phyloP scores from a whole-genome alignment of 2,888 invertebrate species.

The Eugnorisma glareosa region DNA sequence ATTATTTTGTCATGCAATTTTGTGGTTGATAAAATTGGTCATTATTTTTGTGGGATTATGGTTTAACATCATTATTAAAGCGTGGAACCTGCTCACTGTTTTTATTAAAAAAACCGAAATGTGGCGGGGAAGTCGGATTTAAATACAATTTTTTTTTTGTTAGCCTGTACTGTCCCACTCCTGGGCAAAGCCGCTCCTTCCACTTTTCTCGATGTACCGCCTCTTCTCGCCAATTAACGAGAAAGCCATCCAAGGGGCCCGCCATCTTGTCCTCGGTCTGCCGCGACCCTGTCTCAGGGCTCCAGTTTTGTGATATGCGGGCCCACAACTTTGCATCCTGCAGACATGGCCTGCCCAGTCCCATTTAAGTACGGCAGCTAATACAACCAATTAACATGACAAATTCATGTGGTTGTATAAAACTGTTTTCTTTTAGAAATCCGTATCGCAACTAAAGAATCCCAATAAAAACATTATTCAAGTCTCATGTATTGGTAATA shows the following conservation, averaged over 20 bases:
- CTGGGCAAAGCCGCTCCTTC: no score
- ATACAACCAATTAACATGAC: no score
- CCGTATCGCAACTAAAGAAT: background rate
- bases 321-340: no score
- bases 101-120: background rate
- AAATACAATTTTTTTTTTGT: background rate
- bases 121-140: rapidly evolving
- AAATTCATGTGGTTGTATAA: background rate
- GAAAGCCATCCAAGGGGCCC: no score
- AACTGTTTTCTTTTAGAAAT: background rate
- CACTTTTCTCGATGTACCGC: no score
- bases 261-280: no score
- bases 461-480: background rate
- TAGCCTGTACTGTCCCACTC: no score
- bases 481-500: background rate
- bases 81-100: background rate
- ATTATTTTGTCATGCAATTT: constrained; percentile 25
- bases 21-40: constrained; percentile 24
- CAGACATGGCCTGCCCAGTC: no score
- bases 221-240: no score
- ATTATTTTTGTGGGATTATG: constrained; percentile 24
- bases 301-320: no score
- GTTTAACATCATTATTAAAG: constrained; percentile 19
- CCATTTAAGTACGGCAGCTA: no score
- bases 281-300: no score